Evolutionary conservation across 2,888 invertebrate species (phyloP), one percentile per base, ranked within the genome.

Genomic region (Epirrhoe tristata): DNA sequence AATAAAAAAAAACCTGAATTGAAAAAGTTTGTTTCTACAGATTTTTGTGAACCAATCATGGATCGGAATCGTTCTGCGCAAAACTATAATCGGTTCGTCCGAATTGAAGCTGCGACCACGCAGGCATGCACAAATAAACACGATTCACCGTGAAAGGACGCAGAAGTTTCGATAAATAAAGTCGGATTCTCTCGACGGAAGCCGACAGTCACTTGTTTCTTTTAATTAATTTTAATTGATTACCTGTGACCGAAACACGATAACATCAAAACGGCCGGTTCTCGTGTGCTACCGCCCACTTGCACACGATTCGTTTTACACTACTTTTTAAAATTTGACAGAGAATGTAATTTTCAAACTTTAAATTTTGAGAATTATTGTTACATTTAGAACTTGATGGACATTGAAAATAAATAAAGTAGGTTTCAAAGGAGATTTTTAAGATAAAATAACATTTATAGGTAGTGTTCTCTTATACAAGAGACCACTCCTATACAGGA

Each of bases 201-300:
- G 34, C 54, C 55, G 32, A 54, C 50, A 55, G 58, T 64, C 64
- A 51, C 61, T 50, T 64, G 56, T 62, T 67, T 60, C 54, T 54
- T 60, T 75, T 80, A 78, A 83, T 82, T 75, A 75, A 78, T 78
- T 74, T 71, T 75, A 81, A 80, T 81, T 80, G 72, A 79, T 80
- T 79, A 76, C 67, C 66, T 64, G 67, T 67, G 67, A 70, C 74
- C 63, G 54, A 63, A 63, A 54, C 61, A 56, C 64, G 63, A 67
- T 62, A 70, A 53, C 57, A 68, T 57, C 59, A 17, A 32, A 55
- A 51, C 17, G 31, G 48, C 51, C 58, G 53, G 58, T 59, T 32
- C 56, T 36, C 58, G 56, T 56, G 59, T 53, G 62, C 58, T 63
- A 62, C 64, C 65, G 56, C 39, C 65, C 65, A 67, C 65, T 67